Evolutionary conservation across 2,113 vertebrate genomes (phyloP), one percentile per base, ranked within the genome.

Genomic region (Ranitomeya variabilis): DNA sequence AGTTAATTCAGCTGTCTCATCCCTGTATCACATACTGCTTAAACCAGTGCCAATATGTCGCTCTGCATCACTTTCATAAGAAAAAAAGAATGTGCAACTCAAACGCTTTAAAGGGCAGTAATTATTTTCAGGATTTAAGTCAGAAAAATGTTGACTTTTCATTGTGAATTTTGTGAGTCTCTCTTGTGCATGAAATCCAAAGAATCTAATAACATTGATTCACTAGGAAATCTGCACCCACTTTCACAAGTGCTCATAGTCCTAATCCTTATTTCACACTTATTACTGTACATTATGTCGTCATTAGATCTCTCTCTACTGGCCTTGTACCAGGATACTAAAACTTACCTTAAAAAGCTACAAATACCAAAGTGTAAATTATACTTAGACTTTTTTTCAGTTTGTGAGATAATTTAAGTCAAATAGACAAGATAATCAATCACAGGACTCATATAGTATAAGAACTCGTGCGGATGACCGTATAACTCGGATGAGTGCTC

Each of bases 121-220:
- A 90, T 91, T 67, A 84, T 88, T 91, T 91, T 92, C 83, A 90
- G 5, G 89, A 89, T 37, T 26, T 57, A 16, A 67, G 73, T 87
- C 23, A 88, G 89, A 66, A 91, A 94, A 91, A 91, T 86, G 71
- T 90, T 84, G 64, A 21, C 7, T 45, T 71, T 81, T 71, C 14
- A 55, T 71, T 14, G 19, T 81, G 86, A 87, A 80, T 57, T 80
- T 51, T 67, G 62, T 80, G 64, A 62, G 52, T 12, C 52, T 81
- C 78, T 81, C 66, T 81, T 18, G 11, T n/a, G 12, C 86, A 45
- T 71, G 26, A 87, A 73, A 51, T 81, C 86, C 81, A 60, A 71
- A 60, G 67, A 87, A 21, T 23, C n/a, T 60, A 66, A 31, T 78
- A 51, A 80, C 62, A 37, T 66, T 69, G 86, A 87, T 67, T 80